Conservation (phyloP, 1,140 invertebrate genomes). For the Sinonovacula constricta region DNA sequence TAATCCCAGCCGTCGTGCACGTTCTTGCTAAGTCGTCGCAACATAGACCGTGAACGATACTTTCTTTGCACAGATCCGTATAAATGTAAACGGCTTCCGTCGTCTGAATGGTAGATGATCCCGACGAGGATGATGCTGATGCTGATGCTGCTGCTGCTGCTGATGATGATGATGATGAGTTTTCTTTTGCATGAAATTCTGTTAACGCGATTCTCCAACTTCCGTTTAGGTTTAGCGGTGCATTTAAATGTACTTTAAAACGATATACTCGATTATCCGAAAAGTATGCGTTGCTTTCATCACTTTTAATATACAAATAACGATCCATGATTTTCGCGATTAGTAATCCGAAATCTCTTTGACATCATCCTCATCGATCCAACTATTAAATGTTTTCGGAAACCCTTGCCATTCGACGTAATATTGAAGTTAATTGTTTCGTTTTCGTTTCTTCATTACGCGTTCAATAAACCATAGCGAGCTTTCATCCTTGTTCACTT, state of each 20-base stretch:
- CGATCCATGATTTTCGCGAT: constrained; percentile 7
- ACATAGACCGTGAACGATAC: constrained; percentile 29
- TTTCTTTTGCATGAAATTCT: not conserved
- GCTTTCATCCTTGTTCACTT: not conserved
- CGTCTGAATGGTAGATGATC: not conserved
- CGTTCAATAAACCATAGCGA: not conserved
- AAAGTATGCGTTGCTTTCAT: constrained; percentile 26
- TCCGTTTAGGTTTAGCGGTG: constrained; percentile 31
- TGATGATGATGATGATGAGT: too few species aligned
- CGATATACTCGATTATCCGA: constrained; percentile 36
- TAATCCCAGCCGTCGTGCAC: constrained; percentile 22
- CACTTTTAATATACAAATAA: constrained; percentile 30
- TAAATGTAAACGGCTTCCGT: constrained; percentile 25
- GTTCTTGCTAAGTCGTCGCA: constrained; percentile 28
- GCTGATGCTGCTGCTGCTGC: too few species aligned
- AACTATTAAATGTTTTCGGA: constrained; percentile 1
- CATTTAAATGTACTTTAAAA: constrained; percentile 30
- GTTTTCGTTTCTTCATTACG: not conserved
- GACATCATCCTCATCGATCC: constrained; percentile 4
- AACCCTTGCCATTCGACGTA: not conserved
- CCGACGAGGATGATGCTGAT: too few species aligned
- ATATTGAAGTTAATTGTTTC: not conserved
- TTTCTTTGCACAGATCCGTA: constrained; percentile 33
- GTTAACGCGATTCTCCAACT: too few species aligned
- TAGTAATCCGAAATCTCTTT: not conserved